Evolutionary conservation across 2,113 vertebrate species (phyloP).

Genomic region (Argyrosomus japonicus): DNA sequence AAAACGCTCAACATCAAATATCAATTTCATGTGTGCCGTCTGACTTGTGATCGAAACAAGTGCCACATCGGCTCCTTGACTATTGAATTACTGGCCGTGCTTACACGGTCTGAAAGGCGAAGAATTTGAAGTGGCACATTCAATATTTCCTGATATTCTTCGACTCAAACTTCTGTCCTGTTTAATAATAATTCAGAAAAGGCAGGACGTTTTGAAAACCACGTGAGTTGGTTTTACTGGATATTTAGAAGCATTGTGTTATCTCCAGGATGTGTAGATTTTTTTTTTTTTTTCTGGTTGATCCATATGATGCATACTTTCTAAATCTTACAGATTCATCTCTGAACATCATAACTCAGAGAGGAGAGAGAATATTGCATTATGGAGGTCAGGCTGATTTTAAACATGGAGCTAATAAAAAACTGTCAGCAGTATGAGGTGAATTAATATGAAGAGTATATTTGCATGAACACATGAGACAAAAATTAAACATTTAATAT

Average conservation of each 20-base stretch:
- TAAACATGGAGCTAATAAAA: slow-evolving; percentile 2
- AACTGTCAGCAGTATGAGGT: not conserved
- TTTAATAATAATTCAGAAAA: not conserved
- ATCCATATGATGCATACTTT: not conserved
- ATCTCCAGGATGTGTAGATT: not conserved
- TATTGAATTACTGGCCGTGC: not conserved
- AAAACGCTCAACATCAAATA: not conserved
- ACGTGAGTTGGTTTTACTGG: not conserved
- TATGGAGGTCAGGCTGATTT: slow-evolving; percentile 4
- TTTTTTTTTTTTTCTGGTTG: not conserved
- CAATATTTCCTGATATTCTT: not conserved
- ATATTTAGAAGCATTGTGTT: not conserved
- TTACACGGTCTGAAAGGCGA: not conserved
- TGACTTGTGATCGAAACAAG: slow-evolving; percentile 1
- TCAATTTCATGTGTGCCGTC: not conserved
- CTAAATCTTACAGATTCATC: not conserved
- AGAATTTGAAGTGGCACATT: not conserved
- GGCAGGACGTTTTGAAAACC: not conserved
- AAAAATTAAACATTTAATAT: not conserved
- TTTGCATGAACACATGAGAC: not conserved
- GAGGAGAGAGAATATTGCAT: not conserved
- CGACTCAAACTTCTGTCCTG: not conserved
- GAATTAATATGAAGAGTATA: not conserved
- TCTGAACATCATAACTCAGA: not conserved
- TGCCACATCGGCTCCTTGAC: not conserved